Evolutionary conservation across 2,888 invertebrate genomes (phyloP), one percentile per base, ranked within the genome.

Genomic region (Odontocerum albicorne): DNA sequence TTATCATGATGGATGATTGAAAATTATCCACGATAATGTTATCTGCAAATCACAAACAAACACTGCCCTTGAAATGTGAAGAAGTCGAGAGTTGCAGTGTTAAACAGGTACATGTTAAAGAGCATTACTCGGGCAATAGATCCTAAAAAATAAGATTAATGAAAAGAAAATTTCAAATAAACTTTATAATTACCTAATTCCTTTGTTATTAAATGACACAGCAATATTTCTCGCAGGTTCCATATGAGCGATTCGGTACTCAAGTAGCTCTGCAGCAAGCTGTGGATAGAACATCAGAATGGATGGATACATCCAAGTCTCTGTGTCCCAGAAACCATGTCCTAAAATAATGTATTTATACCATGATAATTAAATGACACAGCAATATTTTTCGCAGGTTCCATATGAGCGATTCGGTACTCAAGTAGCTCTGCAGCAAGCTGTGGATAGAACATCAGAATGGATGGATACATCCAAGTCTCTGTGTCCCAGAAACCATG

Each of bases 401-500:
- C 59, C 21, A 69, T 45, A 35, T 67, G 66, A 1, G 62, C 59
- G 22, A 62, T 63, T 2, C 74, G 68, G 62, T 74, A 74, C 4
- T 66, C 63, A 1, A 73, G 62, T 20, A 74, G 59, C 20, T 66
- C 60, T 27, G 64, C 65, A 12, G 64, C 66, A 65, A 72, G 71
- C 2, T 63, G 46, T 2, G 65, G 65, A 12, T 67, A 63, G 3
- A 74, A 60, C 32, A 70, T 66, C 1, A 68, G 65, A 4, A 69
- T 66, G 2, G 65, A 63, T 3, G 73, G 73, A 36, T 72, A 62
- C 73, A 74, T 74, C 74, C 74, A 74, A 33, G 71, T 71, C 64
- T 74, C 74, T 0, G 73, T 73, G 49, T 74, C 74, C 74, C 74
- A 73, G 61, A 74, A 73, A 51, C 67, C 72, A 46, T 74, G 74